phyloP scores from a whole-genome alignment of 2,113 vertebrate species.

The Colossoma macropomum region DNA sequence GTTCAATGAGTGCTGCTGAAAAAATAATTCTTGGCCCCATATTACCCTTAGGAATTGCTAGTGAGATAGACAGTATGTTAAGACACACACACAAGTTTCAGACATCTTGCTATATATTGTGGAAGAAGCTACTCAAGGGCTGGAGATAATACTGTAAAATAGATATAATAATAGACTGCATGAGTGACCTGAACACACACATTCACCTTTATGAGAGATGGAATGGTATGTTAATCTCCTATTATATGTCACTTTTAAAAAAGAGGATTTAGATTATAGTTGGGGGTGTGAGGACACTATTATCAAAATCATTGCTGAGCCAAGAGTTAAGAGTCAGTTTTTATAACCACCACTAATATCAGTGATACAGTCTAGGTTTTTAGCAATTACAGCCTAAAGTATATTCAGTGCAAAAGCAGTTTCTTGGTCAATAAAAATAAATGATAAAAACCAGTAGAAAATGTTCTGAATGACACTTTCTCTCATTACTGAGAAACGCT shows the following conservation, averaged over 20 bases:
- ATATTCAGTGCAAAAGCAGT: too few relatives aligned
- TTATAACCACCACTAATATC: background rate
- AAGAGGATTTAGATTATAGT: background rate
- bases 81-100: background rate
- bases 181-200: background rate
- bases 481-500: too few relatives aligned
- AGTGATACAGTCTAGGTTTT: background rate
- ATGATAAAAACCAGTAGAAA: too few relatives aligned
- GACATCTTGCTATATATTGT: background rate
- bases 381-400: background rate
- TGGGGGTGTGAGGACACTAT: background rate
- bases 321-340: background rate
- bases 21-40: slow-evolving; percentile 63
- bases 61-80: slow-evolving; percentile 34
- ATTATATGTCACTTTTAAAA: background rate
- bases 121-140: background rate
- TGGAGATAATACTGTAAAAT: background rate
- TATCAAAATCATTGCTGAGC: background rate
- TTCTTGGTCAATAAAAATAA: too few relatives aligned
- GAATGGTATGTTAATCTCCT: background rate
- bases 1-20: slow-evolving; percentile 71
- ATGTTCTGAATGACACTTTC: too few relatives aligned
- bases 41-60: slow-evolving; percentile 6
- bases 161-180: background rate
- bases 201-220: background rate